Percentiles rank a stretch among this genome's conserved stretches.
phyloP scores from a whole-genome alignment of 2,113 vertebrate species.

The Onychostoma macrolepis region DNA sequence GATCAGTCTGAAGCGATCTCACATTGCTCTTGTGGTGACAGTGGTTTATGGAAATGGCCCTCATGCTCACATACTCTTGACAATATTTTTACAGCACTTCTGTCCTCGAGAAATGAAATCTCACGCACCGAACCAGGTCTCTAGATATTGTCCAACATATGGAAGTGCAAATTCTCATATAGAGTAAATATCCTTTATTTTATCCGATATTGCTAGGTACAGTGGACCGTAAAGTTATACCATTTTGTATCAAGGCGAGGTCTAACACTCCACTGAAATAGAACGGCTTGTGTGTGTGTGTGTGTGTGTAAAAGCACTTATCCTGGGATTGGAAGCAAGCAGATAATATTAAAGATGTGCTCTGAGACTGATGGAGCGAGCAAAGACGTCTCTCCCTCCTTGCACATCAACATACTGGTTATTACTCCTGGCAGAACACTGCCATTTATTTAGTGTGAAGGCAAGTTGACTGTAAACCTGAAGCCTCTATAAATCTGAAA shows the following conservation, averaged over 20 bases:
- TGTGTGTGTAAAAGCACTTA: constrained; percentile 16
- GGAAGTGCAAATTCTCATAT: constrained; percentile 24
- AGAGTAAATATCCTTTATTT: constrained; percentile 1
- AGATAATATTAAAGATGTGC: constrained; percentile 40
- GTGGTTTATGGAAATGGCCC: neutral
- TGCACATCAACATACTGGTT: constrained; percentile 40
- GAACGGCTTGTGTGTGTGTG: neutral
- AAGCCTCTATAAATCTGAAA: constrained; percentile 47
- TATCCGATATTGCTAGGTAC: neutral
- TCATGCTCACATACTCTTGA: neutral
- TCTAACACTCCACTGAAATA: neutral
- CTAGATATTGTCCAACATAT: neutral
- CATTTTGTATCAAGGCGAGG: constrained; percentile 26
- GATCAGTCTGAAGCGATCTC: neutral
- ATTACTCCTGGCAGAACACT: constrained; percentile 46
- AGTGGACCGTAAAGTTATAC: neutral
- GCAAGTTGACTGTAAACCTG: constrained; percentile 28
- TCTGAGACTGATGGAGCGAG: constrained; percentile 34
- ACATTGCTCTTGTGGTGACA: neutral
- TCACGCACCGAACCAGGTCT: neutral
- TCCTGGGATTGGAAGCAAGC: constrained; percentile 18
- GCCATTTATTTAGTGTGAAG: constrained; percentile 49
- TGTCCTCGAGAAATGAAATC: neutral
- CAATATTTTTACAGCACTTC: neutral
- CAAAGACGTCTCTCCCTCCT: constrained; percentile 12